These are phyloP conservation scores for Perccottus glenii DNA, from an alignment of 2,113 vertebrate species.

Conservation along the genomic window DNA sequence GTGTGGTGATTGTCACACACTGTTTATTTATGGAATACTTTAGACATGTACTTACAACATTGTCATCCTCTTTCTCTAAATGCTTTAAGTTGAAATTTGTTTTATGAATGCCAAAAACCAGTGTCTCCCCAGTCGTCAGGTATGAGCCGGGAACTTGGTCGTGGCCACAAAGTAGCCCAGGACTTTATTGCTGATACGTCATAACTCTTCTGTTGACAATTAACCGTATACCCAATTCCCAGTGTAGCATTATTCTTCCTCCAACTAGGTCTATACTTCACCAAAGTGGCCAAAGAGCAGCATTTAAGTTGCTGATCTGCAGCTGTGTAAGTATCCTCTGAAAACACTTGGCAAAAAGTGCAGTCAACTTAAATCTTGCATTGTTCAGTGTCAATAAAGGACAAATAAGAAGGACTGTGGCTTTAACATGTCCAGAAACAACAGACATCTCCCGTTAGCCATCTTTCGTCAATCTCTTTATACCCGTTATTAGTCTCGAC, in stretches of 20 bases:
- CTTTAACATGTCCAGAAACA: conserved; percentile 16
- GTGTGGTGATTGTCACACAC: conserved; percentile 73
- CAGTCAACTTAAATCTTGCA: background rate
- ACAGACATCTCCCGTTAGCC: conserved; percentile 26
- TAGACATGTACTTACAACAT: conserved; percentile 85
- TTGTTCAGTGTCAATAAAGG: conserved; percentile 7
- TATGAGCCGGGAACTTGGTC: too few relatives aligned
- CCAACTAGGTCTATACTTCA: too few relatives aligned
- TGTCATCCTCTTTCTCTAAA: conserved; percentile 67
- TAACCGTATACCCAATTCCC: too few relatives aligned
- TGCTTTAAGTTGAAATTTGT: conserved; percentile 61
- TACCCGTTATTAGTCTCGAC: conserved; percentile 58
- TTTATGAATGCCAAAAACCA: conserved; percentile 38
- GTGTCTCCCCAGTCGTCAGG: too few relatives aligned
- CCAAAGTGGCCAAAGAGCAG: too few relatives aligned
- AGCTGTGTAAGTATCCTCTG: conserved; percentile 24
- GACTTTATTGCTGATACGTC: too few relatives aligned
- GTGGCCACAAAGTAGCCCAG: too few relatives aligned
- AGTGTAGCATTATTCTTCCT: too few relatives aligned
- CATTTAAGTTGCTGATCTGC: background rate
- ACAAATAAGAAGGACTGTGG: conserved; percentile 28
- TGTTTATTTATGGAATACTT: conserved; percentile 87
- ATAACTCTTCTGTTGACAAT: too few relatives aligned
- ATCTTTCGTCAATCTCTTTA: conserved; percentile 55
- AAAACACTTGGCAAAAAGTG: background rate